phyloP scores from a whole-genome alignment of 2,888 invertebrate species.

The Parochlus steinenii region DNA sequence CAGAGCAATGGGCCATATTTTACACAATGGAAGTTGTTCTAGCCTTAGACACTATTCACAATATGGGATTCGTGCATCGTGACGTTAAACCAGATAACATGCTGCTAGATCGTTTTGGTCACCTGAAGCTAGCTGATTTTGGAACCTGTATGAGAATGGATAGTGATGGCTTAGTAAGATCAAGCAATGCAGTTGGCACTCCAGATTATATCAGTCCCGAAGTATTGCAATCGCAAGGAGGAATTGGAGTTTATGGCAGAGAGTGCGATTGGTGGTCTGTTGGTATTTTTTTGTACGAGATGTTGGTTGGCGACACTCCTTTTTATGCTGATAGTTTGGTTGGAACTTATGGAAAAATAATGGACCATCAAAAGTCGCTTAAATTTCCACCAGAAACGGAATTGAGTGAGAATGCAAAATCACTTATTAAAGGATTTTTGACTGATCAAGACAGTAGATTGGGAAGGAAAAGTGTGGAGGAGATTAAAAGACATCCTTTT shows the following conservation, averaged over 20 bases:
- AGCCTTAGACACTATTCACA: slow-evolving; percentile 93
- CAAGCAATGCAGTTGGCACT: slow-evolving; percentile 96
- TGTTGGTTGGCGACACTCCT: slow-evolving; percentile 96
- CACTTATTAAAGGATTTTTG: slow-evolving; percentile 82
- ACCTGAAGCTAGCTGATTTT: slow-evolving; percentile 97
- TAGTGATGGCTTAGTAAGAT: slow-evolving; percentile 81
- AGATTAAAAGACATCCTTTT: slow-evolving; percentile 88
- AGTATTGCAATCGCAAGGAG: slow-evolving; percentile 91
- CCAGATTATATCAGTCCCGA: slow-evolving; percentile 99
- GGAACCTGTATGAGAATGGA: slow-evolving; percentile 99
- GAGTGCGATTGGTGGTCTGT: slow-evolving; percentile 99
- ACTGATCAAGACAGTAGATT: slow-evolving; percentile 81
- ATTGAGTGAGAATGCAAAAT: slow-evolving; percentile 74
- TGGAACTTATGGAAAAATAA: slow-evolving; percentile 96
- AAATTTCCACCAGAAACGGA: slow-evolving; percentile 91
- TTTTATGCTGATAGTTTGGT: slow-evolving; percentile 98
- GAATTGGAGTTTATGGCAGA: slow-evolving; percentile 87
- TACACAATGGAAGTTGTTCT: slow-evolving; percentile 96
- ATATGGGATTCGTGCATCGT: slow-evolving; percentile 90
- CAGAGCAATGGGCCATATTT: slow-evolving; percentile 97
- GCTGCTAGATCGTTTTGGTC: slow-evolving; percentile 87
- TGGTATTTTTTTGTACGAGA: slow-evolving; percentile 96
- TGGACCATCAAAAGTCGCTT: slow-evolving; percentile 94
- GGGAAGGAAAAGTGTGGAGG: slow-evolving; percentile 82
- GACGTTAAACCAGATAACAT: slow-evolving; percentile 99